These are phyloP conservation scores for Aphodius sticticus DNA, from an alignment of 2,888 invertebrate species.

Conservation along the genomic window DNA sequence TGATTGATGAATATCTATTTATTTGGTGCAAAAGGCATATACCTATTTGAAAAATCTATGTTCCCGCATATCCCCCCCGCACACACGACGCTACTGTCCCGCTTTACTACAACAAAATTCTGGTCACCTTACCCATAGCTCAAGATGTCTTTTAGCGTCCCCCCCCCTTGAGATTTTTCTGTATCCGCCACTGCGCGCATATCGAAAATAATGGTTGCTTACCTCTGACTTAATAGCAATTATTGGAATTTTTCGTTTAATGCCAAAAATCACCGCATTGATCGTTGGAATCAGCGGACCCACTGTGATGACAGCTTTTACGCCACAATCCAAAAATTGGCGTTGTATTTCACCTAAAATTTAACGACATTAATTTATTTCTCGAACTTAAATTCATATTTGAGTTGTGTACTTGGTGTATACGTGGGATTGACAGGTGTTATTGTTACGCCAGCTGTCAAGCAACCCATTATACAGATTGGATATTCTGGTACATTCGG, in stretches of 20 bases:
- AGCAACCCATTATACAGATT: conserved; percentile 69
- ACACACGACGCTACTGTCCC: too few relatives aligned
- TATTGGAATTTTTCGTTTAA: conserved; percentile 58
- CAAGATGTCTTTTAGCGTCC: too few relatives aligned
- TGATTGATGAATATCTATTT: too few relatives aligned
- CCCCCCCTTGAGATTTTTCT: too few relatives aligned
- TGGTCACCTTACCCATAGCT: too few relatives aligned
- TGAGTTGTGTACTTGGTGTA: conserved; percentile 53
- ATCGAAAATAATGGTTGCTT: conserved; percentile 31
- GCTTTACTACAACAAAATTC: too few relatives aligned
- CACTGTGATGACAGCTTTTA: conserved; percentile 71
- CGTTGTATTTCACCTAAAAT: conserved; percentile 76
- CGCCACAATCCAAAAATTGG: conserved; percentile 69
- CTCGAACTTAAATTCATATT: not conserved
- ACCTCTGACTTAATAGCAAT: conserved; percentile 63
- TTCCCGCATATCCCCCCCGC: too few relatives aligned
- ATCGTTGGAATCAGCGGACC: conserved; percentile 61
- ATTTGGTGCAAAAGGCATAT: too few relatives aligned
- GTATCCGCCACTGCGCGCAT: too few relatives aligned
- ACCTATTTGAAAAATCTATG: too few relatives aligned
- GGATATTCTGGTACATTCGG: conserved; percentile 82
- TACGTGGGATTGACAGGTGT: conserved; percentile 81
- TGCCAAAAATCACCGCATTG: conserved; percentile 32
- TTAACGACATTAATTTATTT: not conserved
- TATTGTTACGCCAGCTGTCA: conserved; percentile 74